Conservation (phyloP, 2,797 vertebrate genomes). For the Saxicola maurus region DNA sequence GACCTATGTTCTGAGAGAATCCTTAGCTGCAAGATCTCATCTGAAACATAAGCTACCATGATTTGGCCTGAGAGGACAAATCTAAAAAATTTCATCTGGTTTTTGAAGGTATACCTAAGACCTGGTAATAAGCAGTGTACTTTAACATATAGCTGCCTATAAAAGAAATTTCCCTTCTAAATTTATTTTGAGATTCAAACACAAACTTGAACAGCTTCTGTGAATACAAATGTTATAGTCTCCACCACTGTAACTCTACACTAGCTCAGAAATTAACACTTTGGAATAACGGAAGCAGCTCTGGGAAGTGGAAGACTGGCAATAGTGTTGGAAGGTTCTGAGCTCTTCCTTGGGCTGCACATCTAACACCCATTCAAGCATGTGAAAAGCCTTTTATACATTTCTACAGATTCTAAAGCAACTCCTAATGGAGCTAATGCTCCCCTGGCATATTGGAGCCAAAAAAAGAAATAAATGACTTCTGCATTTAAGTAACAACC, state of each 20-base stretch:
- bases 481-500: not conserved
- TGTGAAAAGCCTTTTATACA: not conserved
- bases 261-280: not conserved
- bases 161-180: not conserved
- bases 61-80: not conserved
- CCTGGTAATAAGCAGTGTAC: not conserved
- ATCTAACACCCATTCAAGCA: conserved; percentile 1
- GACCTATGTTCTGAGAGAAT: not conserved
- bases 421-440: not conserved
- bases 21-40: not conserved
- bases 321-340: conserved; percentile 6
- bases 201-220: not conserved
- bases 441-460: not conserved
- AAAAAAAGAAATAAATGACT: not conserved
- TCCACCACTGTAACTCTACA: not conserved
- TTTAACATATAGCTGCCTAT: not conserved
- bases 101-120: not conserved
- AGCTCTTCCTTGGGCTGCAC: not conserved
- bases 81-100: not conserved
- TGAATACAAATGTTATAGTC: not conserved
- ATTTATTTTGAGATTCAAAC: not conserved
- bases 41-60: not conserved
- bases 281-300: not conserved
- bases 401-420: not conserved
- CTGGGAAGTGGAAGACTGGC: not conserved